Base-by-base conservation (phyloP, 2,797 vertebrate genomes). In the Mormyrops boulengeri region DNA sequence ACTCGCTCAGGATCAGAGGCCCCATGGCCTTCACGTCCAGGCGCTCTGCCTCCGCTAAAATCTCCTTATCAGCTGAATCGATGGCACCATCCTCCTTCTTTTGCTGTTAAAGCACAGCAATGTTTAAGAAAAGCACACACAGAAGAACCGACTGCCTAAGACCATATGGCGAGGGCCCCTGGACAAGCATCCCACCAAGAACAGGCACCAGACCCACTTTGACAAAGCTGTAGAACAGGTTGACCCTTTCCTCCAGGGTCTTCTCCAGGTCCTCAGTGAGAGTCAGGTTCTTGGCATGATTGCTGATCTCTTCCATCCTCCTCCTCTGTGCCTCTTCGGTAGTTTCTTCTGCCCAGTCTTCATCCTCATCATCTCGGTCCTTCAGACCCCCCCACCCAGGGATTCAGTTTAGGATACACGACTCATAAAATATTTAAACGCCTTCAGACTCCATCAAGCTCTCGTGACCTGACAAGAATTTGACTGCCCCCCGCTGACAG, bases 301-400 rank as follows among this genome's bases (percentile, higher is more conserved):
- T 97, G 47, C 98, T 99, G 93, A 99, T 99, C 95, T 99, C 99
- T 94, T 99, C 98, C 99, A 99, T 99, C 90, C 99, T 95, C 38
- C 98, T 96, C 88, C 98, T 95, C 93, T 99, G 98, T 0, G 99
- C 99, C 95, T 99, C 98, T 93, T 98, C 97, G 0, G 98, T 99
- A 0, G 99, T 99, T 93, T 99, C 99, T 93, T 99, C 99, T 1
- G 98, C 98, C 99, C 99, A 99, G 91, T 99, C 98, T 57, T 98
- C 99, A 49, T 99, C 98, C 0, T 99, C 98, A 0, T 98, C 98
- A 4, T 99, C 95, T 88, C 96, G 91, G 11, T 97, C 96, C 96
- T 97, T 86, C 34, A 87, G 41, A 8, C 50, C n/a, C 4, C 77
- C 2, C 1, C 38, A 1, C 44, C 19, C 12, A 44, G 55, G 50